Base-by-base conservation (phyloP, 2,113 vertebrate species). In the Periophthalmodon schlosseri region DNA sequence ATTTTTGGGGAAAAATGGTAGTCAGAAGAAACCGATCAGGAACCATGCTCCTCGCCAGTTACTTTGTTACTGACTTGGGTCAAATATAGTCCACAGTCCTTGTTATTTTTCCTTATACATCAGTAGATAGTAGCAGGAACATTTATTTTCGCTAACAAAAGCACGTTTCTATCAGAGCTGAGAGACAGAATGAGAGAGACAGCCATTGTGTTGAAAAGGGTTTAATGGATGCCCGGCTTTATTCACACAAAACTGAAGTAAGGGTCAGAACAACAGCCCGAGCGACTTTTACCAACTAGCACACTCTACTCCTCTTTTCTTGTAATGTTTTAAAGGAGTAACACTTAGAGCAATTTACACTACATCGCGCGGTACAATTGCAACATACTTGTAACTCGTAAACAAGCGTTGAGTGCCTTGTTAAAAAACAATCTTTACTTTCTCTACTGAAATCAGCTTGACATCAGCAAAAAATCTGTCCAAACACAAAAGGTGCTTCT, bases 121-220 rank as follows among this genome's bases (percentile, higher is more conserved):
- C 39, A 44, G 39, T 44, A 10, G 39, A 44, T 44, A 21, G 52
- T 88, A 88, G 80, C 84, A 77, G 80, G 75, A 84, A 91, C 89
- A 89, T 88, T 88, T 85, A 90, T 82, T 82, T 76, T 84, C 10
- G 1, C 84, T 84, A 89, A 90, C 86, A 92, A 89, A 92, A 90
- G 88, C 86, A 89, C 86, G 86, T 91, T 88, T 91, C 87, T 77
- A 88, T 92, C 87, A 90, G 84, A 82, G 79, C 87, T 87, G 57
- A 60, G 57, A 44, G 39, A 10, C 39, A 44, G 39, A 60, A 8
- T 21, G 54, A n/a, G 54, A 23, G 74, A 82, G 86, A 81, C 39
- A 2, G 39, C 39, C 39, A 44, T 44, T 44, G 39, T 44, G 39
- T 10, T 44, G 83, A 87, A 77, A 78, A 75, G 61, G 72, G 81